Conservation (phyloP, 2,888 invertebrate species). For the Dolomedes plantarius region DNA sequence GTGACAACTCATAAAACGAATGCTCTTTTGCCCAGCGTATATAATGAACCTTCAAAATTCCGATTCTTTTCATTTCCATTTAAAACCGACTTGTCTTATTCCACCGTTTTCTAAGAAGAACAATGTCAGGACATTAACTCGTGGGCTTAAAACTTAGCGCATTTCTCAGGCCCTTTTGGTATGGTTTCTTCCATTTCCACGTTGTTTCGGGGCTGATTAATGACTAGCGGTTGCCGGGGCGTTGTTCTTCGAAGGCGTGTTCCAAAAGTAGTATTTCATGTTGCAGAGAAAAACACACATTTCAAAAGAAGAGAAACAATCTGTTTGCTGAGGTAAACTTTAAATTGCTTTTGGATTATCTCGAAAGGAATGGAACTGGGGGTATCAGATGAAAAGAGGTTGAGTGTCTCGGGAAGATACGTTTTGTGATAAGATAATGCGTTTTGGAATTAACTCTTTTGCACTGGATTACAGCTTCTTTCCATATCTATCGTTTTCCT, state of each 20-base stretch:
- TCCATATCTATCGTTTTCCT: no score
- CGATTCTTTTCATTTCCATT: not conserved
- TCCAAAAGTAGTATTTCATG: conserved; percentile 5
- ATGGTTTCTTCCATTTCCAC: not conserved
- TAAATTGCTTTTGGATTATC: conserved; percentile 4
- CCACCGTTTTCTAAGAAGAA: not conserved
- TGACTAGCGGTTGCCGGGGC: not conserved
- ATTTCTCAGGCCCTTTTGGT: not conserved
- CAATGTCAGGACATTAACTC: not conserved
- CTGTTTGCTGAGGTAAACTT: not conserved
- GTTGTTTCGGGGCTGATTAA: not conserved
- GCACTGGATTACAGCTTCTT: no score
- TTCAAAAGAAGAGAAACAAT: conserved; percentile 5
- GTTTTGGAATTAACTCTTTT: not conserved
- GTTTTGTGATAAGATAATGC: not conserved
- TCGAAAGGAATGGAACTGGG: not conserved
- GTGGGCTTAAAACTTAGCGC: not conserved
- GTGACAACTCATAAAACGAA: no score
- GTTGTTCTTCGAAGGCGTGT: not conserved
- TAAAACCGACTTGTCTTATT: not conserved
- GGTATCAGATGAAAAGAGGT: not conserved
- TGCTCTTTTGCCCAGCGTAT: no score
- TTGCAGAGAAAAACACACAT: conserved; percentile 1
- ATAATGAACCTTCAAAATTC: not conserved
- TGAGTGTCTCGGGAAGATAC: not conserved